Conservation (phyloP, 2,888 invertebrate genomes). For the Lasioglossum morio region DNA sequence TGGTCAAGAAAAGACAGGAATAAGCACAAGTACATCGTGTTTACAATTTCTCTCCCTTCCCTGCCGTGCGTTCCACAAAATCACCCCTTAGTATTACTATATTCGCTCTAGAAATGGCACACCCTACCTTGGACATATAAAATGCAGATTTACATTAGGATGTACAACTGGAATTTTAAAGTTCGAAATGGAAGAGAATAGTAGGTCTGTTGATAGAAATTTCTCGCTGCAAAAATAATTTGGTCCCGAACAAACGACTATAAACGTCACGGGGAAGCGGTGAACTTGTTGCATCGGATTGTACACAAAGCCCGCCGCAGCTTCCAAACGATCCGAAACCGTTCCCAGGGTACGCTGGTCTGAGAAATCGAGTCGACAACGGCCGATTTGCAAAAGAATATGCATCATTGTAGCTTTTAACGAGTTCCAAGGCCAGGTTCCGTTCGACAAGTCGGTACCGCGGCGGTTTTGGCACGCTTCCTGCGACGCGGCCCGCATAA, state of each 20-base stretch:
- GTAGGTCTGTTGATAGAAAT: no score
- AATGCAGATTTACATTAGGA: no score
- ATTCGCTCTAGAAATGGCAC: no score
- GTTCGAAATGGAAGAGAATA: no score
- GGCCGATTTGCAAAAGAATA: constrained; percentile 8
- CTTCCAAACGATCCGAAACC: not conserved
- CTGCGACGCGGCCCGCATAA: constrained; percentile 63
- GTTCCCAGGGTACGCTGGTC: not conserved
- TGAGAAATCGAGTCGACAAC: not conserved
- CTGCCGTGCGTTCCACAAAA: no score
- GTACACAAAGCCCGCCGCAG: not conserved
- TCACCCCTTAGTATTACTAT: no score
- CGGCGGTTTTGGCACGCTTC: constrained; percentile 66
- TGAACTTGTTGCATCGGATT: not conserved
- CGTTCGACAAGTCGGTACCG: constrained; percentile 46
- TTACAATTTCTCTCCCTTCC: no score
- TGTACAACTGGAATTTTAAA: no score
- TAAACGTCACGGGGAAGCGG: not conserved
- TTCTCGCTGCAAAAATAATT: not conserved
- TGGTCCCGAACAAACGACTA: not conserved
- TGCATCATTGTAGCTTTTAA: constrained; percentile 48
- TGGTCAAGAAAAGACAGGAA: no score
- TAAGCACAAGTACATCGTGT: no score
- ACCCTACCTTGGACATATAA: no score
- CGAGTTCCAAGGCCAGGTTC: constrained; percentile 59